These are phyloP conservation scores for Bujurquina vittata DNA, from an alignment of 2,113 vertebrate genomes.

Conservation along the genomic window DNA sequence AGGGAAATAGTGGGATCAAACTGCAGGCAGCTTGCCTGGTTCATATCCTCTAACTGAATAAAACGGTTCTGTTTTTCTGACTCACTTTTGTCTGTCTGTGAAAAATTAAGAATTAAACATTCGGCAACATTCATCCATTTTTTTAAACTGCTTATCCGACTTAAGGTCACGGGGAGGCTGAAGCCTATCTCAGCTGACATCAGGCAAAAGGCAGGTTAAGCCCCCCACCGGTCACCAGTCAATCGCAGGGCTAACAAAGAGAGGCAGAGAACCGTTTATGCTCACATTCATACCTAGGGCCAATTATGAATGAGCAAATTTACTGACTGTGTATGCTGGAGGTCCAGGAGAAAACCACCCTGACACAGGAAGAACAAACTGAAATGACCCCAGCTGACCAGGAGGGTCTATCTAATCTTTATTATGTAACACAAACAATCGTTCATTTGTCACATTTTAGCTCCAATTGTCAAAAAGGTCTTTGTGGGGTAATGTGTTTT, in stretches of 20 bases:
- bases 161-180: background rate
- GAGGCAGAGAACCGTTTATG: background rate
- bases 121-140: background rate
- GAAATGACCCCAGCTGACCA: too few species aligned
- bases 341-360: too few species aligned
- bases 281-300: background rate
- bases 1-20: constrained; percentile 19
- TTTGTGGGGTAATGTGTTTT: background rate
- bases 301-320: background rate
- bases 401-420: too few species aligned
- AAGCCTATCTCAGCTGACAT: background rate
- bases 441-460: too few species aligned
- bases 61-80: background rate
- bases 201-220: background rate
- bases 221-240: background rate
- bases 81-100: background rate
- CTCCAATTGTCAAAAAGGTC: background rate
- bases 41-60: background rate
- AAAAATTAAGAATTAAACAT: background rate
- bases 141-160: background rate
- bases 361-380: too few species aligned
- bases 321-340: too few species aligned
- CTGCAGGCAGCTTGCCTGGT: constrained; percentile 16
- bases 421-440: too few species aligned
- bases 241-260: background rate